These are phyloP conservation scores for Stigmatopora nigra DNA, from an alignment of 2,113 vertebrate species.

Conservation along the genomic window DNA sequence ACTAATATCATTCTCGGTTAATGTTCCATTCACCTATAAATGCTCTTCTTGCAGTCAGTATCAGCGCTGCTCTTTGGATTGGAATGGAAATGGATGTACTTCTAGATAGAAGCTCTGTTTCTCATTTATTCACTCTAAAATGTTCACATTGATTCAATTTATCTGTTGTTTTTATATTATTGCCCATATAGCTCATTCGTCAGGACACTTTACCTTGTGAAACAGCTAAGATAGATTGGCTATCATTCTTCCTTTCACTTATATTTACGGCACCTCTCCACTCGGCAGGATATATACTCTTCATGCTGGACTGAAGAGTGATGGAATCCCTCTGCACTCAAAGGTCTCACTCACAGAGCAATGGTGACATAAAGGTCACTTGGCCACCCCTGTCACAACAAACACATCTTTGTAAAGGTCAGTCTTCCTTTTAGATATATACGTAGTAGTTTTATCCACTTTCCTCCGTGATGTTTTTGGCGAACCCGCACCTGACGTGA, in stretches of 20 bases:
- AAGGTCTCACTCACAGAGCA: slow-evolving; percentile 75
- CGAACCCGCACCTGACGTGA: slow-evolving; percentile 66
- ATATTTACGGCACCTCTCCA: slow-evolving; percentile 53
- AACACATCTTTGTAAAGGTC: slow-evolving; percentile 96
- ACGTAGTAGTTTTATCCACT: slow-evolving; percentile 39
- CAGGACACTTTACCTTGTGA: slow-evolving; percentile 23
- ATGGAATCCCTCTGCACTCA: slow-evolving; percentile 72
- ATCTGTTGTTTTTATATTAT: slow-evolving; percentile 44
- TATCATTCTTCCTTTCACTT: slow-evolving; percentile 66
- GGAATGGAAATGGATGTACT: not conserved
- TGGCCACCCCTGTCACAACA: slow-evolving; percentile 78
- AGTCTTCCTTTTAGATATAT: slow-evolving; percentile 83
- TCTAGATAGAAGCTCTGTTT: not conserved
- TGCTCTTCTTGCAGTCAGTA: not conserved
- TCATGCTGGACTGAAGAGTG: slow-evolving; percentile 73
- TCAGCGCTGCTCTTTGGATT: not conserved
- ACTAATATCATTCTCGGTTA: slow-evolving; percentile 1
- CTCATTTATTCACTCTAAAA: not conserved
- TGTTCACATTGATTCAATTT: slow-evolving; percentile 36
- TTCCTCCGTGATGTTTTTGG: slow-evolving; percentile 34
- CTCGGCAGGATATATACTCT: slow-evolving; percentile 61
- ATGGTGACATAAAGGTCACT: slow-evolving; percentile 83
- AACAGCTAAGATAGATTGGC: slow-evolving; percentile 50
- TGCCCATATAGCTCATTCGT: slow-evolving; percentile 25
- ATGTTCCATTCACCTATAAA: slow-evolving; percentile 9